phyloP scores from a whole-genome alignment of 2,113 vertebrate genomes.

The Brachionichthys hirsutus region DNA sequence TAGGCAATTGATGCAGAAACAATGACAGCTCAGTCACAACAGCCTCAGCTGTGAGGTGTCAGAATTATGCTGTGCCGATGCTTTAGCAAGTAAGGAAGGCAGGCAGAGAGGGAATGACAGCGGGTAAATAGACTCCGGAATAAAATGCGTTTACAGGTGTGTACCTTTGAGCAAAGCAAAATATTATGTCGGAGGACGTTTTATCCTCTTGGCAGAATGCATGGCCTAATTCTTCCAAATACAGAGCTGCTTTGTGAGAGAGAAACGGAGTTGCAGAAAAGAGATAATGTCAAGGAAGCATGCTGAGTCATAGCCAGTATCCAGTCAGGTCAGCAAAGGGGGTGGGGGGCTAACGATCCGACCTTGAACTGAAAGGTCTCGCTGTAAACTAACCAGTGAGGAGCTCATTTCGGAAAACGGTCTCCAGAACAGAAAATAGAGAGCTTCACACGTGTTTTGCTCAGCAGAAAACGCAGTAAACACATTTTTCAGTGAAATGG shows the following conservation, averaged over 20 bases:
- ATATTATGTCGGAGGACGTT: too few species aligned
- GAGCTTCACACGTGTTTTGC: too few species aligned
- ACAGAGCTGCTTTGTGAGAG: not conserved
- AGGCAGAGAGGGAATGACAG: too few species aligned
- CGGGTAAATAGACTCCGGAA: too few species aligned
- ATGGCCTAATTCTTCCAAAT: not conserved
- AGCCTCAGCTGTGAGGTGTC: slow-evolving; percentile 13
- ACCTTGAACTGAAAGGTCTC: slow-evolving; percentile 11
- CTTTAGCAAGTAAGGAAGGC: slow-evolving; percentile 2
- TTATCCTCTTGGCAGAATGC: not conserved
- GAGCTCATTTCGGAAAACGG: slow-evolving; percentile 8
- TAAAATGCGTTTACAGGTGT: too few species aligned
- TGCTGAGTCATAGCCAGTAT: not conserved
- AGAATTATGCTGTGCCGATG: slow-evolving; percentile 17
- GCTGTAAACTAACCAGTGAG: slow-evolving; percentile 24
- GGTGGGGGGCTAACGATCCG: slow-evolving; percentile 16
- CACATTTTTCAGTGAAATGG: too few species aligned
- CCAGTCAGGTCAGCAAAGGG: slow-evolving; percentile 14
- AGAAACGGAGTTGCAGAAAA: not conserved
- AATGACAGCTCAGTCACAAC: slow-evolving; percentile 17
- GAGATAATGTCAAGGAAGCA: too few species aligned
- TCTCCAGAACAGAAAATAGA: slow-evolving; percentile 21
- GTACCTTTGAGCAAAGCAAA: too few species aligned
- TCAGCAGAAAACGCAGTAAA: too few species aligned
- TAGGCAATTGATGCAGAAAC: not conserved